Evolutionary conservation across 1,140 invertebrate species (phyloP).

Genomic region (Pemphigus obesinymphae): DNA sequence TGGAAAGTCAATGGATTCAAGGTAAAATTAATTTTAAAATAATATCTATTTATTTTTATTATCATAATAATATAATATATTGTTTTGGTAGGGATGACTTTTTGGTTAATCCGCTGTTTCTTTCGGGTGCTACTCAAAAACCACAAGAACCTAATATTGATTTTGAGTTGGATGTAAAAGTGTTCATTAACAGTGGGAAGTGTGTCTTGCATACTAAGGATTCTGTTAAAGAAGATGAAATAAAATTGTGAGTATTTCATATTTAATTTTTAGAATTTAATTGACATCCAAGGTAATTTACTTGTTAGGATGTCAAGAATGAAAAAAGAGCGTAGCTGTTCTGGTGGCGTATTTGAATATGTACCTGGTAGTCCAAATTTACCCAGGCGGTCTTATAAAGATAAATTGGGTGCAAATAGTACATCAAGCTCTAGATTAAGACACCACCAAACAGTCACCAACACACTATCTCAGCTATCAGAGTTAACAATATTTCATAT

Average conservation of each 20-base stretch:
- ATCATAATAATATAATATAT: no score
- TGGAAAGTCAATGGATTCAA: background rate
- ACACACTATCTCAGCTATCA: slow-evolving; percentile 57
- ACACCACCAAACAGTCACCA: slow-evolving; percentile 39
- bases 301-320: slow-evolving; percentile 54
- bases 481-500: slow-evolving; percentile 91
- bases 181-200: slow-evolving; percentile 93
- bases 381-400: slow-evolving; percentile 52
- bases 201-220: slow-evolving; percentile 94
- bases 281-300: background rate
- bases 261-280: background rate
- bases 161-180: slow-evolving; percentile 93
- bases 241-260: slow-evolving; percentile 54
- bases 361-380: slow-evolving; percentile 56
- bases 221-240: slow-evolving; percentile 64
- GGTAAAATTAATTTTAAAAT: slow-evolving; percentile 1
- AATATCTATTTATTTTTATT: background rate
- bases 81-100: slow-evolving; percentile 25
- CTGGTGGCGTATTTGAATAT: slow-evolving; percentile 64
- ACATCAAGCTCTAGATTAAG: slow-evolving; percentile 53
- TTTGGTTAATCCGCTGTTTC: slow-evolving; percentile 19
- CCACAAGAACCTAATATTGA: slow-evolving; percentile 89
- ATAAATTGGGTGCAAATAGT: slow-evolving; percentile 53
- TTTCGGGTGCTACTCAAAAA: slow-evolving; percentile 32
- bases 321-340: slow-evolving; percentile 67